Percentiles rank a stretch among this genome's conserved stretches.
Evolutionary conservation across 2,888 invertebrate species (phyloP).

Genomic region (Molanna angustata): DNA sequence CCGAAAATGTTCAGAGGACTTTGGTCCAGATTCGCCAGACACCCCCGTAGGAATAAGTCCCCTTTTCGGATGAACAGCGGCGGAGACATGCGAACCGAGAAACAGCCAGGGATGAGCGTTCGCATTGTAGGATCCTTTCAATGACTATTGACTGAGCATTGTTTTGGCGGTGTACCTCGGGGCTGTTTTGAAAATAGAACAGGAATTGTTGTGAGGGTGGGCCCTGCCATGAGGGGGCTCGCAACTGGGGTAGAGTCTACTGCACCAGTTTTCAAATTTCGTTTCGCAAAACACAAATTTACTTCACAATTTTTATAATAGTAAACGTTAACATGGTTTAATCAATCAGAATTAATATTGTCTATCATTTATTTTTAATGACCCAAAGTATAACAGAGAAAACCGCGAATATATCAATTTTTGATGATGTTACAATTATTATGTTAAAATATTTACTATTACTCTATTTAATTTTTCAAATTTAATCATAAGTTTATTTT

Average conservation of each 20-base stretch:
- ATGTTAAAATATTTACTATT: no score
- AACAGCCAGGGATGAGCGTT: conserved; percentile 12
- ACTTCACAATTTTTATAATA: background rate
- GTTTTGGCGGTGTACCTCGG: conserved; percentile 29
- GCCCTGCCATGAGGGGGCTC: conserved; percentile 6
- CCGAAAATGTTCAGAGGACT: background rate
- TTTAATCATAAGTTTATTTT: no score
- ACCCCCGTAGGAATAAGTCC: background rate
- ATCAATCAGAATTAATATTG: background rate
- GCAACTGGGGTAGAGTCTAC: no score
- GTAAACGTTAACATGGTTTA: background rate
- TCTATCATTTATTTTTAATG: no score
- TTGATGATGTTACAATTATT: no score
- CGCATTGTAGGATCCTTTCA: conserved; percentile 17
- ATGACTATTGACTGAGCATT: conserved; percentile 31
- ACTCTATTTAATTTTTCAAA: no score
- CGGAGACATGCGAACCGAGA: background rate
- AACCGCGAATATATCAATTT: no score
- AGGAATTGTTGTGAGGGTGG: conserved; percentile 13
- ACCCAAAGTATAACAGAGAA: no score
- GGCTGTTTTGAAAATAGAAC: conserved; percentile 32
- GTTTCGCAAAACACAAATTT: no score
- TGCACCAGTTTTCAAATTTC: no score
- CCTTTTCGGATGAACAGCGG: background rate
- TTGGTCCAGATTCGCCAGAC: conserved; percentile 1